phyloP scores from a whole-genome alignment of 2,888 invertebrate genomes.

The Lithodes maja region DNA sequence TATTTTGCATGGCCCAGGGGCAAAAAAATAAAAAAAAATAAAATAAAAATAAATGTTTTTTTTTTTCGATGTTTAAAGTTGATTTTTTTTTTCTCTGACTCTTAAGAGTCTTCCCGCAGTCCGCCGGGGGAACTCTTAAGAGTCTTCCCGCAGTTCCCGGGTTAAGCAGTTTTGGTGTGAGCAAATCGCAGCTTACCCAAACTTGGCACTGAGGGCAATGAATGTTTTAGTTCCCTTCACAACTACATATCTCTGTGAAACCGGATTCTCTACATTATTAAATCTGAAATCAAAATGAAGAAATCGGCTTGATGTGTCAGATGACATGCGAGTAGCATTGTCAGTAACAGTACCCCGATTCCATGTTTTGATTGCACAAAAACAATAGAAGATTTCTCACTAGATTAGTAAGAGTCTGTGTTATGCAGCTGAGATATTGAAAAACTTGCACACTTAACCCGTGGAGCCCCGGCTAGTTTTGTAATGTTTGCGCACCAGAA shows the following conservation, averaged over 20 bases:
- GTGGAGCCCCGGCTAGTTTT: too few relatives aligned
- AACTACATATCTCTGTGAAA: slow-evolving; percentile 49
- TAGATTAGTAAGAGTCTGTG: slow-evolving; percentile 23
- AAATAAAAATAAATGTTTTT: too few relatives aligned
- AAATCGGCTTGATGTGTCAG: slow-evolving; percentile 50
- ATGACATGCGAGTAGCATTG: slow-evolving; percentile 44
- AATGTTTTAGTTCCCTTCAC: slow-evolving; percentile 47
- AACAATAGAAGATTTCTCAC: slow-evolving; percentile 15
- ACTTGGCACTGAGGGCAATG: slow-evolving; percentile 43
- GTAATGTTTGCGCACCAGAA: too few relatives aligned
- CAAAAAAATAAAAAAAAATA: too few relatives aligned
- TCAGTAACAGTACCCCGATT: slow-evolving; percentile 34
- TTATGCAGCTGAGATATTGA: slow-evolving; percentile 17
- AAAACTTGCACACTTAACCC: slow-evolving; percentile 33
- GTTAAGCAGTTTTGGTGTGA: slow-evolving; percentile 58
- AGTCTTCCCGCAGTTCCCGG: too few relatives aligned
- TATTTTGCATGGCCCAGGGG: too few relatives aligned
- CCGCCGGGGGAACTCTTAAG: too few relatives aligned
- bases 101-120: too few relatives aligned
- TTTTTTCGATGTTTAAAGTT: too few relatives aligned
- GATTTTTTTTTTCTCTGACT: too few relatives aligned
- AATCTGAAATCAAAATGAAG: slow-evolving; percentile 57
- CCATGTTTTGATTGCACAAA: slow-evolving; percentile 42
- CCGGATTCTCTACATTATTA: slow-evolving; percentile 47
- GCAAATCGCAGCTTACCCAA: slow-evolving; percentile 47